Evolutionary conservation across 2,797 vertebrate genomes (phyloP).

Genomic region (Alouatta caraya): DNA sequence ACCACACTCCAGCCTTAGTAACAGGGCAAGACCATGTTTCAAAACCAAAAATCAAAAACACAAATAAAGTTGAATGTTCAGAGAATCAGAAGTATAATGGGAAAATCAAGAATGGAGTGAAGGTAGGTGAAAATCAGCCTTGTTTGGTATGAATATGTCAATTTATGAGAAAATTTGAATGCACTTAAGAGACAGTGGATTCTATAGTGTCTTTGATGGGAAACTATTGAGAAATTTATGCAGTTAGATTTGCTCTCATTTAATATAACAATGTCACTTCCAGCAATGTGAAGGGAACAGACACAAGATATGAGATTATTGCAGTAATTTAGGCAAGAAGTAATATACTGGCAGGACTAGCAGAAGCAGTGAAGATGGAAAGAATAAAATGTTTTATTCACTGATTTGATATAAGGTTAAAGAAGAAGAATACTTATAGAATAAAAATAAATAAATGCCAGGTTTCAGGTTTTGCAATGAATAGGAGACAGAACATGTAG

Average conservation of each 20-base stretch:
- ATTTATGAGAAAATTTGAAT: background rate
- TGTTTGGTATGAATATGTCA: background rate
- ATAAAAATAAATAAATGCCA: background rate
- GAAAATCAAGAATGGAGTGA: background rate
- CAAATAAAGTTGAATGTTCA: background rate
- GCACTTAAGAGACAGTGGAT: background rate
- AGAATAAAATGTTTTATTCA: background rate
- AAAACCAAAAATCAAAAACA: background rate
- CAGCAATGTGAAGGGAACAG: background rate
- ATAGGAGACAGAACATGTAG: background rate
- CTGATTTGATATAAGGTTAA: background rate
- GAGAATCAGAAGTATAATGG: background rate
- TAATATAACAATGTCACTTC: background rate
- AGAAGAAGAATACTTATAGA: background rate
- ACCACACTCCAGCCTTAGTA: background rate
- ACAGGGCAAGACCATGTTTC: background rate
- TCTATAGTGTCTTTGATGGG: background rate
- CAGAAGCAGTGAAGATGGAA: background rate
- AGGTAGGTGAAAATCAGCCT: background rate
- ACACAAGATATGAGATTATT: background rate
- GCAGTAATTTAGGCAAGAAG: background rate
- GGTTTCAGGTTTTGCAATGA: background rate
- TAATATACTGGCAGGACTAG: background rate
- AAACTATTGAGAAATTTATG: background rate
- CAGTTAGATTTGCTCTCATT: background rate